Percentiles rank a stretch among this genome's conserved stretches.
Evolutionary conservation across 2,113 vertebrate genomes (phyloP).

Genomic region (Sylvia atricapilla): DNA sequence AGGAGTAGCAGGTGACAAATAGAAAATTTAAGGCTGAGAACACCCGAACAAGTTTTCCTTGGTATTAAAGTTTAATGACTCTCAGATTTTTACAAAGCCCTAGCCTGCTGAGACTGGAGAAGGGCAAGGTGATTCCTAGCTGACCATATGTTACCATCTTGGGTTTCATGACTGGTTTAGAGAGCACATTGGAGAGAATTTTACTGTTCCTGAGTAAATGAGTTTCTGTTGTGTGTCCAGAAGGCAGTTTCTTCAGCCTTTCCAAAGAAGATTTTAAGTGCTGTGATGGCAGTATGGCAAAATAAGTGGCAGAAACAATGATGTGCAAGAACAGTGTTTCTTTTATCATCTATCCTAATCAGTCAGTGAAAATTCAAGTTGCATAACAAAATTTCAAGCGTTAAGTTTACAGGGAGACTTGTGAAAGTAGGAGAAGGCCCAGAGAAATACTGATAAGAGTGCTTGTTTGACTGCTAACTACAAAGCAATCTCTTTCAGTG

Average conservation of each 20-base stretch:
- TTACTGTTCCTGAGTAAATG: neutral
- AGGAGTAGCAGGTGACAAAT: slow-evolving; percentile 12
- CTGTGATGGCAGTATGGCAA: neutral
- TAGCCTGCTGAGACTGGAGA: neutral
- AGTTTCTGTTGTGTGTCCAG: neutral
- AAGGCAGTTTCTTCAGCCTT: neutral
- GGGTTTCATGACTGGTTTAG: neutral
- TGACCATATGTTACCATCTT: neutral
- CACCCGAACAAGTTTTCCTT: neutral
- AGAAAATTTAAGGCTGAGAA: neutral
- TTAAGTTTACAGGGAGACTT: neutral
- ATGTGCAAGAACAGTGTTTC: neutral
- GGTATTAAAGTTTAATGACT: slow-evolving; percentile 20
- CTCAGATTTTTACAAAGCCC: neutral
- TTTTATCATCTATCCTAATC: neutral
- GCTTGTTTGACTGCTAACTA: neutral
- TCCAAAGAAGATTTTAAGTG: neutral
- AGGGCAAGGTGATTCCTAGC: neutral
- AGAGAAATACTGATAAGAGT: neutral
- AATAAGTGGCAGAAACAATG: neutral
- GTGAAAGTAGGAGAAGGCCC: neutral
- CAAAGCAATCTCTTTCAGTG: neutral
- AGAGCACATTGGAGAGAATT: neutral
- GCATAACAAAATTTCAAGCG: neutral
- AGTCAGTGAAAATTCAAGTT: neutral